Conservation (phyloP, 2,888 invertebrate genomes). For the Boloria selene region DNA sequence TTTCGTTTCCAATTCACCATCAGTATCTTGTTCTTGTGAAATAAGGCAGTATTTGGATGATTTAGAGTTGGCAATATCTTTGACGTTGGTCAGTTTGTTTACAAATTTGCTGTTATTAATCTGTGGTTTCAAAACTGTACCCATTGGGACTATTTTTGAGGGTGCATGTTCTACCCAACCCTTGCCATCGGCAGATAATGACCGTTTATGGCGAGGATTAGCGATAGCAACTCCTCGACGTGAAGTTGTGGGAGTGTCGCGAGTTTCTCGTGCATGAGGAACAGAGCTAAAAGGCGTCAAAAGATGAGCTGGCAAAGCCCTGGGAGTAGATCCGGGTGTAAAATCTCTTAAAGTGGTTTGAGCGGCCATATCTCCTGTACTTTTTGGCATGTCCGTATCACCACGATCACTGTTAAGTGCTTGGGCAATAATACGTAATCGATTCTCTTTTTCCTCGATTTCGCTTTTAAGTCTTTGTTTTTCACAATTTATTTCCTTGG, state of each 20-base stretch:
- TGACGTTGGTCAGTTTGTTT: constrained; percentile 90
- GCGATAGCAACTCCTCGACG: constrained; percentile 85
- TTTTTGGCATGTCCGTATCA: constrained; percentile 50
- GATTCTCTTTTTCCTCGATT: constrained; percentile 72
- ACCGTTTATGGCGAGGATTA: constrained; percentile 89
- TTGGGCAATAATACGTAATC: constrained; percentile 70
- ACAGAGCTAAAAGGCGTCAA: constrained; percentile 69
- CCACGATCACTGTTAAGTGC: constrained; percentile 62
- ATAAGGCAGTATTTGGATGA: constrained; percentile 95
- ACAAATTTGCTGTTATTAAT: constrained; percentile 92
- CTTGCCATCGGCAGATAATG: constrained; percentile 89
- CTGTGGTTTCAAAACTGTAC: constrained; percentile 94
- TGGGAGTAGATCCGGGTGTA: constrained; percentile 72
- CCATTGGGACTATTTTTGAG: constrained; percentile 88
- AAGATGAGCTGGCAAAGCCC: constrained; percentile 72
- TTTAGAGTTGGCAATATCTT: constrained; percentile 86
- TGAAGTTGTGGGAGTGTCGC: constrained; percentile 64
- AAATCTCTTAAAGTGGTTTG: constrained; percentile 66
- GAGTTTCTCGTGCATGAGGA: constrained; percentile 57
- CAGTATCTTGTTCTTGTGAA: constrained; percentile 94
- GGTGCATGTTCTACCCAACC: constrained; percentile 96
- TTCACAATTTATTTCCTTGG: constrained; percentile 83
- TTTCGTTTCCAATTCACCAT: constrained; percentile 96
- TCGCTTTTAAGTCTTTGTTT: constrained; percentile 64
- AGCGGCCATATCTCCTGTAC: constrained; percentile 61